Conservation (phyloP, 2,797 vertebrate species). For the Sebastes trivittatus region DNA sequence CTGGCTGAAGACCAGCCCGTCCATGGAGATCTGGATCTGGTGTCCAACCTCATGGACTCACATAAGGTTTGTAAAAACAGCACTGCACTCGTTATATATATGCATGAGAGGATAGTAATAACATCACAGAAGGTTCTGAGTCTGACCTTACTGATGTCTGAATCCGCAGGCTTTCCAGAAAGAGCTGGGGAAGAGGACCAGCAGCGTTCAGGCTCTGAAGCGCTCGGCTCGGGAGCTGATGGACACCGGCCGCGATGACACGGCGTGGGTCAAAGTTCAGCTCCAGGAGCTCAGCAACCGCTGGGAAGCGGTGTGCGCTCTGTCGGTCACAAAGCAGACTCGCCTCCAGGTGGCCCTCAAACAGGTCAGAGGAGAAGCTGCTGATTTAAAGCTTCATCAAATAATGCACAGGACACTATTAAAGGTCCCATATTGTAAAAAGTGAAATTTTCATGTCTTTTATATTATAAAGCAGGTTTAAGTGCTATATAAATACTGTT, state of each 20-base stretch:
- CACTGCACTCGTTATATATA: background rate
- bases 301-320: constrained; percentile 96
- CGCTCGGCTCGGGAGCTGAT: constrained; percentile 96
- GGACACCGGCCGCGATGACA: constrained; percentile 94
- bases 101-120: background rate
- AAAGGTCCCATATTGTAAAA: background rate
- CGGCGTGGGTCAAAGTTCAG: constrained; percentile 97
- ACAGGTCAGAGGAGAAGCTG: constrained; percentile 83
- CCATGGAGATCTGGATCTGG: constrained; percentile 95
- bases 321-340: constrained; percentile 95
- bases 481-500: no score
- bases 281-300: constrained; percentile 97
- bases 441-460: no score
- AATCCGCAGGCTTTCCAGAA: constrained; percentile 92
- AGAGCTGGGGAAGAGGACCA: constrained; percentile 94
- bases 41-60: constrained; percentile 98
- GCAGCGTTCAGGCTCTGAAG: constrained; percentile 94
- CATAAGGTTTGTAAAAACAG: constrained; percentile 87
- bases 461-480: no score
- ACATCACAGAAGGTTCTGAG: background rate
- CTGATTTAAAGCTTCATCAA: background rate
- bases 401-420: background rate
- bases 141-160: background rate
- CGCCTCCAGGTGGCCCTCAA: constrained; percentile 94
- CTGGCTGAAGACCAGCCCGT: constrained; percentile 95